These are phyloP conservation scores for Megaustenia siamemsis DNA, from an alignment of 2,888 invertebrate genomes.

Conservation along the genomic window DNA sequence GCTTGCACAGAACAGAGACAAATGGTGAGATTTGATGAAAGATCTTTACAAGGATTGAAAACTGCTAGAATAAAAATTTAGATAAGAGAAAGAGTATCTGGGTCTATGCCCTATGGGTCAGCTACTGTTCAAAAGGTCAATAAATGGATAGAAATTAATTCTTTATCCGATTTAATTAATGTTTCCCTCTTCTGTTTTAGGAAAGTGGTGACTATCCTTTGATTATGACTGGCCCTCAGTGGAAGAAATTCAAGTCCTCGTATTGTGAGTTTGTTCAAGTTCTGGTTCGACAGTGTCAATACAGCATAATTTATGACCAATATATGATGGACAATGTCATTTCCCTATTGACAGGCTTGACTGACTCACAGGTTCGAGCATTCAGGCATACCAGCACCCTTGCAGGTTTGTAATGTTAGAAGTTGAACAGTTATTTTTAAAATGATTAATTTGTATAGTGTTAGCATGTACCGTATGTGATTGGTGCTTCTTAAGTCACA, in stretches of 20 bases:
- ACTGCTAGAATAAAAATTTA: no score
- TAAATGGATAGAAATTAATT: background rate
- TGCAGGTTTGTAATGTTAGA: constrained; percentile 84
- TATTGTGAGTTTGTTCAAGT: constrained; percentile 98
- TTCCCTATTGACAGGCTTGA: constrained; percentile 95
- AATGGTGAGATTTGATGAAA: no score
- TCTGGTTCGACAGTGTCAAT: constrained; percentile 97
- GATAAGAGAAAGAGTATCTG: no score
- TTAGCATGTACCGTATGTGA: no score
- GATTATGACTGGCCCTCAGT: constrained; percentile 96
- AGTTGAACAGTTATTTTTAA: no score
- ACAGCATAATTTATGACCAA: constrained; percentile 99
- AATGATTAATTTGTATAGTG: no score
- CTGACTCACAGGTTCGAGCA: constrained; percentile 95
- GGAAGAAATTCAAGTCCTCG: constrained; percentile 97
- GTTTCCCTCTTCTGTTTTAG: constrained; percentile 80
- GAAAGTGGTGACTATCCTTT: constrained; percentile 99
- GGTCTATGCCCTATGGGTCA: no score
- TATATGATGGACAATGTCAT: constrained; percentile 99
- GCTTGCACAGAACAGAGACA: no score
- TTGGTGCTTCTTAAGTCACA: no score
- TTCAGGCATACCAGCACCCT: constrained; percentile 95
- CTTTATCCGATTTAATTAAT: background rate
- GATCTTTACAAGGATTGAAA: no score
- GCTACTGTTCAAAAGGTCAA: no score